phyloP scores from a whole-genome alignment of 30 jellyfish, hydroid and myxozoan species.

The Turritopsis dohrnii region DNA sequence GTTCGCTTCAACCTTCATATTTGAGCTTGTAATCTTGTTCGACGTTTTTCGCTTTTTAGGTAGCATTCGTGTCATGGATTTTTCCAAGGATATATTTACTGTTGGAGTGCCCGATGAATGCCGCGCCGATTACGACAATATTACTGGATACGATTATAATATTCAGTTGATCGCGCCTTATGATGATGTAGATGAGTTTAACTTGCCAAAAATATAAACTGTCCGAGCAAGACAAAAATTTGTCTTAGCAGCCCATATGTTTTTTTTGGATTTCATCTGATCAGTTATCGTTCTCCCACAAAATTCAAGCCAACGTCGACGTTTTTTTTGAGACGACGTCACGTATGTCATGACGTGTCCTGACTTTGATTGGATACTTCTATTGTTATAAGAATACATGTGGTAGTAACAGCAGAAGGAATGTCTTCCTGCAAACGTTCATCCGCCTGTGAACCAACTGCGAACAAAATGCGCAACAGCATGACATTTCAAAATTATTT shows the following conservation, averaged over 20 bases:
- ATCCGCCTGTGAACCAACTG: too few species aligned
- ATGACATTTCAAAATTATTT: too few species aligned
- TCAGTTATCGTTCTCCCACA: too few species aligned
- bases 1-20: background rate
- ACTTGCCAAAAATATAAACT: slow-evolving; percentile 6
- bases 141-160: slow-evolving; percentile 61
- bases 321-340: too few species aligned
- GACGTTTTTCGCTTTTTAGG: slow-evolving; percentile 24
- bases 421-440: too few species aligned
- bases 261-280: background rate
- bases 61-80: slow-evolving; percentile 51
- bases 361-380: too few species aligned
- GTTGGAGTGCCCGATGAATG: slow-evolving; percentile 51
- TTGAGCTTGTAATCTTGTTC: background rate
- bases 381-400: too few species aligned
- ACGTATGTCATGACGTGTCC: too few species aligned
- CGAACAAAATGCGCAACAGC: too few species aligned
- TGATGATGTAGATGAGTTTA: slow-evolving; percentile 40
- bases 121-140: slow-evolving; percentile 51
- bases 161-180: slow-evolving; percentile 45
- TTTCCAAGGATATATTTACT: slow-evolving; percentile 28
- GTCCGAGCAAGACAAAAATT: background rate
- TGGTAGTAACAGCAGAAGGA: too few species aligned
- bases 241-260: background rate
- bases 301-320: too few species aligned